A percentile compares a stretch with the other conserved stretches of the same genome.
These are phyloP conservation scores for Spilarctia lutea DNA, from an alignment of 2,888 invertebrate genomes.

Conservation along the genomic window DNA sequence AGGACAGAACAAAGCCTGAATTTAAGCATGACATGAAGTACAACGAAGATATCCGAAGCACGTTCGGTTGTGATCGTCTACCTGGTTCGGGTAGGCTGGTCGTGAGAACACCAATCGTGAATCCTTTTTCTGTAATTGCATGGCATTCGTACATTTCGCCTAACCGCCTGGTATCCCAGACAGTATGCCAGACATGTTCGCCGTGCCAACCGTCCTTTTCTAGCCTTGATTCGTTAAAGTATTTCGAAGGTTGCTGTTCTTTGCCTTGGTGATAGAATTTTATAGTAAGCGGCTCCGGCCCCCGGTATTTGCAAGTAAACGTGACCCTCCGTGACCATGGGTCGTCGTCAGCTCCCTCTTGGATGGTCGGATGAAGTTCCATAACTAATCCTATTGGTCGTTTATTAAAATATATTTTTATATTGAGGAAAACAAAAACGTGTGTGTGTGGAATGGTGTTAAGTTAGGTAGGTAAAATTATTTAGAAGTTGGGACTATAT, in stretches of 20 bases:
- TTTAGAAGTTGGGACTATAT: neutral
- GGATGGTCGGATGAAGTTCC: slow-evolving; percentile 78
- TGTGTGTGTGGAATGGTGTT: neutral
- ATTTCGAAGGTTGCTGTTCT: slow-evolving; percentile 62
- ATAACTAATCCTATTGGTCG: slow-evolving; percentile 73
- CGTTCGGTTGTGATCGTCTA: slow-evolving; percentile 43
- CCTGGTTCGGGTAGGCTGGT: slow-evolving; percentile 67
- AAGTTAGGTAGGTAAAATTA: neutral
- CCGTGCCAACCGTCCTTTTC: slow-evolving; percentile 74
- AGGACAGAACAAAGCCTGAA: slow-evolving; percentile 20
- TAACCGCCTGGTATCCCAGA: slow-evolving; percentile 68
- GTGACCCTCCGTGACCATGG: slow-evolving; percentile 61
- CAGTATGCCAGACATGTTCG: slow-evolving; percentile 64
- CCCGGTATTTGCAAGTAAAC: slow-evolving; percentile 77
- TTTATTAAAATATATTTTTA: slow-evolving; percentile 40
- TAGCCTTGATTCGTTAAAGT: slow-evolving; percentile 64
- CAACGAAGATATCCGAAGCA: slow-evolving; percentile 41
- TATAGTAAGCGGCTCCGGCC: slow-evolving; percentile 76
- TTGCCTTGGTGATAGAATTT: slow-evolving; percentile 70
- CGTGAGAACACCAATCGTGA: slow-evolving; percentile 73
- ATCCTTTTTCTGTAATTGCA: slow-evolving; percentile 70
- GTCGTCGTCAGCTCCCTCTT: slow-evolving; percentile 54
- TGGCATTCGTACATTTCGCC: slow-evolving; percentile 74
- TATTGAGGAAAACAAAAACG: neutral
- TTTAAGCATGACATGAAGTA: slow-evolving; percentile 41